Evolutionary conservation across 2,113 vertebrate genomes (phyloP).

Genomic region (Murina feae): DNA sequence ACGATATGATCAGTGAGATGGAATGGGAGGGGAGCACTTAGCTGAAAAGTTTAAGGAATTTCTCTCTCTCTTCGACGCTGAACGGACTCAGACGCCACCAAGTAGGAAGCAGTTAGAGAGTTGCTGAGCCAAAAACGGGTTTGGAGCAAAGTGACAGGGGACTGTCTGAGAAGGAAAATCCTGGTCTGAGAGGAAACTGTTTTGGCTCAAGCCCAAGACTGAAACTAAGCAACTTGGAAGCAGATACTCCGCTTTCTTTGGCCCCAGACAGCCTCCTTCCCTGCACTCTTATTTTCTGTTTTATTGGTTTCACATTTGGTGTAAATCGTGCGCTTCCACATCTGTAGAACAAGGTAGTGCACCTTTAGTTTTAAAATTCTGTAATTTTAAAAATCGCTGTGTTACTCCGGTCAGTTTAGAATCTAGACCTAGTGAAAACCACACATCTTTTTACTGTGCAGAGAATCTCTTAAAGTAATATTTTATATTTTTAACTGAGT

Average conservation of each 20-base stretch:
- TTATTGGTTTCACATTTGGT: conserved; percentile 27
- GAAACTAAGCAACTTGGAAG: neutral
- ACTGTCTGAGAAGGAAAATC: neutral
- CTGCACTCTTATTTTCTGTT: conserved; percentile 27
- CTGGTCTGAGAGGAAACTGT: conserved; percentile 30
- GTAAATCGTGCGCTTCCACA: neutral
- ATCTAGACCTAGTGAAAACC: neutral
- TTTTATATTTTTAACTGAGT: neutral
- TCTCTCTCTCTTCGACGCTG: neutral
- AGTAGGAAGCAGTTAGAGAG: neutral
- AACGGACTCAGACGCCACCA: neutral
- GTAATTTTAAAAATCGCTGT: neutral
- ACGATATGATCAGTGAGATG: neutral
- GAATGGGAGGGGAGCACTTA: neutral
- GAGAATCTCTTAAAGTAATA: neutral
- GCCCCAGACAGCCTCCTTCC: neutral
- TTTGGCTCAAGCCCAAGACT: conserved; percentile 20
- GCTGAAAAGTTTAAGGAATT: neutral
- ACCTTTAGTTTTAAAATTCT: neutral
- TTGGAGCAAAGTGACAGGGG: neutral
- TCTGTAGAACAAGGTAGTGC: conserved; percentile 14
- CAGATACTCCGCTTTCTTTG: conserved; percentile 38
- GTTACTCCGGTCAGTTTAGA: neutral
- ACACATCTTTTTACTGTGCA: neutral
- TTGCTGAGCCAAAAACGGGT: neutral